phyloP scores from a whole-genome alignment of 1,140 invertebrate species.

The Caenorhabditis brenneri region DNA sequence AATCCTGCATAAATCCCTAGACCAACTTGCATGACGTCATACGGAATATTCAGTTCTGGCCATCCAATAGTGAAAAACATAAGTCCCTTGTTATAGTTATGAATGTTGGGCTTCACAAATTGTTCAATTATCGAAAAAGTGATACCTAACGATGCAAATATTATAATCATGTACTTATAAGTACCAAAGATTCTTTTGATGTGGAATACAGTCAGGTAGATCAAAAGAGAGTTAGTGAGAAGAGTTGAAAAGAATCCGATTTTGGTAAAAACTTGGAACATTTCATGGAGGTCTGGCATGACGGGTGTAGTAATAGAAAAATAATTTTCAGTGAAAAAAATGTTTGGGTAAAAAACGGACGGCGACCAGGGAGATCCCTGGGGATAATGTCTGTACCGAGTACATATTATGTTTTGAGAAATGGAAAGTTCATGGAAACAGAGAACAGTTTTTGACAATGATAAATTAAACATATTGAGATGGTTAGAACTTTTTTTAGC shows the following conservation, averaged over 20 bases:
- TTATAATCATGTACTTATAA: neutral
- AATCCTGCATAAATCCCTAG: neutral
- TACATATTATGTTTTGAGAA: no score
- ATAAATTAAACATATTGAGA: no score
- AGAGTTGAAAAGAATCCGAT: neutral
- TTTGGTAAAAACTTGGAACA: no score
- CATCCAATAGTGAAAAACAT: neutral
- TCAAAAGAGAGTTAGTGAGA: neutral
- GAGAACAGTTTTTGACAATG: no score
- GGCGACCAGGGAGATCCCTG: no score
- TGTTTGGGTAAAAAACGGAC: no score
- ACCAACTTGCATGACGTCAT: neutral
- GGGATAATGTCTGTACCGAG: no score
- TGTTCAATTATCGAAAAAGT: neutral
- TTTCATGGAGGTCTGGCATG: no score
- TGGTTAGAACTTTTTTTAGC: no score
- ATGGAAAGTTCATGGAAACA: no score
- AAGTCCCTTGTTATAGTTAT: neutral
- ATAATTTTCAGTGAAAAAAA: no score
- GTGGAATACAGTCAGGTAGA: neutral
- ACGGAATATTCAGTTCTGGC: neutral
- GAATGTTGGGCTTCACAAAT: neutral
- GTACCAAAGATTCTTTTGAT: neutral
- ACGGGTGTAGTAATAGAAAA: no score
- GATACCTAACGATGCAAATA: neutral